Evolutionary conservation across 2,888 invertebrate species (phyloP), one percentile per base, ranked within the genome.

Genomic region (Lordiphosa fenestrarum): DNA sequence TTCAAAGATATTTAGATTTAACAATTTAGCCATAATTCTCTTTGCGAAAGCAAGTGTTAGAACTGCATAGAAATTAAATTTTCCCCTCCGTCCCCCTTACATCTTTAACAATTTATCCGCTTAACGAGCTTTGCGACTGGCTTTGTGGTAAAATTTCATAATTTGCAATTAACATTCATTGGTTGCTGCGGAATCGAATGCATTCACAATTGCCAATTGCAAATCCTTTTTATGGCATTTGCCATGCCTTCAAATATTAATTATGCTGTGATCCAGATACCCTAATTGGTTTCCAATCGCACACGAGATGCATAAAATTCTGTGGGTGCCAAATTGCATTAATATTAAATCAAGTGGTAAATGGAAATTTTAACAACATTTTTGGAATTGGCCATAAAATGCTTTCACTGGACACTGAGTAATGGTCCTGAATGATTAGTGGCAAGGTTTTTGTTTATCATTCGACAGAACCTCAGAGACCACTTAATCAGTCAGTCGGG

Each of bases 231-330:
- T 30, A 10, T 10, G 9, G 25, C 21, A 33, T 9, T 52, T 59
- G 38, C 47, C 47, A 19, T 10, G 19, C 5, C 3, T 19, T 13
- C 30, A 30, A 30, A 30, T 30, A 30, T 30, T 30, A 30, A 30
- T 30, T 30, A 30, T 9, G 4, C 30, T 9, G 10, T 30, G 10
- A 30, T 30, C 10, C 44, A 53, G 25, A 38, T 35, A 39, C 19
- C 23, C 48, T 48, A 61, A 68, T 76, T 61, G 62, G 58, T 60
- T 47, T 59, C 6, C 51, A 48, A 80, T 75, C 47, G 53, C 49
- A 66, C 50, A 39, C 21, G 30, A 48, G 53, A 44, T 53, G 33
- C 38, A 40, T 53, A 38, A 54, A 59, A 59, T 12, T 15, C 6
- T 6, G 12, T 25, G 37, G 21, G 19, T n/a, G n/a, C 10, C 23